Evolutionary conservation across 2,113 vertebrate species (phyloP).

Genomic region (Tyto alba): DNA sequence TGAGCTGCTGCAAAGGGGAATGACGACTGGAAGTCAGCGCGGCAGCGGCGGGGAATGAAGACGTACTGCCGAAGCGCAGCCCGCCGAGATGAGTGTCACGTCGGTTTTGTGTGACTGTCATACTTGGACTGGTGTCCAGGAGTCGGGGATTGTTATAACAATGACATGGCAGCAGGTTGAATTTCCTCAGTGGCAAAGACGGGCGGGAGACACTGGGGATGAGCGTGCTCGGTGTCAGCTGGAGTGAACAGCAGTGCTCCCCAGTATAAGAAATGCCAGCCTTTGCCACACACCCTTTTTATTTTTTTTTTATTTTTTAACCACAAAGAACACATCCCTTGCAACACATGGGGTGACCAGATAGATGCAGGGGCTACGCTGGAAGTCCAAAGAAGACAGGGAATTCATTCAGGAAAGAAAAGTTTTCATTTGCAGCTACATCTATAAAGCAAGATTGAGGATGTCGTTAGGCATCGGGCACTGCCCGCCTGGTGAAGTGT

Average conservation of each 20-base stretch:
- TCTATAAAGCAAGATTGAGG: slow-evolving; percentile 6
- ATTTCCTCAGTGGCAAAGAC: background rate
- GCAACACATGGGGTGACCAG: background rate
- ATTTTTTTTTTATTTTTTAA: background rate
- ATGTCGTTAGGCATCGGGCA: slow-evolving; percentile 3
- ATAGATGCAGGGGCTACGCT: background rate
- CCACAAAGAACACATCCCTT: background rate
- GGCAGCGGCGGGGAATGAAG: background rate
- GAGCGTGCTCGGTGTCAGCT: background rate
- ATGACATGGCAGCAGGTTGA: background rate
- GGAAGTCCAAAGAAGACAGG: background rate
- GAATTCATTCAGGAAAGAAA: background rate
- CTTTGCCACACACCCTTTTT: no score
- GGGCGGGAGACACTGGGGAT: background rate
- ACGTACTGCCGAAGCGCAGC: background rate
- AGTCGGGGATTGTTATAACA: background rate
- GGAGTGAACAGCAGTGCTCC: background rate
- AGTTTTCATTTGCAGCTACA: background rate
- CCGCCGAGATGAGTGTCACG: background rate
- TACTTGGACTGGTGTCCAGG: slow-evolving; percentile 6
- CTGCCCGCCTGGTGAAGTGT: background rate
- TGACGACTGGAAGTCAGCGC: accelerated
- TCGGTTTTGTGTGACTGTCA: background rate
- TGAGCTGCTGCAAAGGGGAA: background rate
- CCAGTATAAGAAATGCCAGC: background rate